Conservation (phyloP, 2,888 invertebrate genomes). For the Kuschelorhynchus macadamiae region DNA sequence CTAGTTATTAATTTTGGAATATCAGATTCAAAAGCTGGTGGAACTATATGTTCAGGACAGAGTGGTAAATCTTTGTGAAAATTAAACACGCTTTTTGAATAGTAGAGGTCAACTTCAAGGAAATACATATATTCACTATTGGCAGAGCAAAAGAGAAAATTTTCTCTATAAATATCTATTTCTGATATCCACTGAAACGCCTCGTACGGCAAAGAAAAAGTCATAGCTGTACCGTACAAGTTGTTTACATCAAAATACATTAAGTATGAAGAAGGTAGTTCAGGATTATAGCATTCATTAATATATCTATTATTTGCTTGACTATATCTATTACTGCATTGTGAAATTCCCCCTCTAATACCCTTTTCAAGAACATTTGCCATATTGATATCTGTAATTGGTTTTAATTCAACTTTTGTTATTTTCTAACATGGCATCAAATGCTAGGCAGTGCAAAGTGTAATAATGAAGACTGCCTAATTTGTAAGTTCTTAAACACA, state of each 20-base stretch:
- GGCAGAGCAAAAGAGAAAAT: too few species aligned
- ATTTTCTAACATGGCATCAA: too few species aligned
- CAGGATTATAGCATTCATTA: neutral
- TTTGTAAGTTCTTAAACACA: conserved; percentile 3
- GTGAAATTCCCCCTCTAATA: conserved; percentile 35
- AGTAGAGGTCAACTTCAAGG: conserved; percentile 14
- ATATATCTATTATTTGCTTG: conserved; percentile 8
- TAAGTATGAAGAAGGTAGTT: neutral
- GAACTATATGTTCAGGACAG: conserved; percentile 22
- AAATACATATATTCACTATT: conserved; percentile 7
- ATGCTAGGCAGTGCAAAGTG: neutral
- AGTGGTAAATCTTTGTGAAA: conserved; percentile 29
- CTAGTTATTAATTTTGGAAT: conserved; percentile 18
- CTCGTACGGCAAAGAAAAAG: neutral
- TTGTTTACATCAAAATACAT: conserved; percentile 25
- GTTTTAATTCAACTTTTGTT: neutral
- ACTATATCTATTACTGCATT: conserved; percentile 50
- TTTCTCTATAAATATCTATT: too few species aligned
- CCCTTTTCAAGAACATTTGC: neutral
- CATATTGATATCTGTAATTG: conserved; percentile 48
- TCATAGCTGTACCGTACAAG: conserved; percentile 20
- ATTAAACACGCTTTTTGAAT: conserved; percentile 21
- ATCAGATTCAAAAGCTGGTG: conserved; percentile 11
- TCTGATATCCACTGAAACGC: conserved; percentile 8
- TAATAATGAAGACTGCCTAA: conserved; percentile 10